Evolutionary conservation across 2,888 invertebrate species (phyloP).

Genomic region (Marronus borbonicus): DNA sequence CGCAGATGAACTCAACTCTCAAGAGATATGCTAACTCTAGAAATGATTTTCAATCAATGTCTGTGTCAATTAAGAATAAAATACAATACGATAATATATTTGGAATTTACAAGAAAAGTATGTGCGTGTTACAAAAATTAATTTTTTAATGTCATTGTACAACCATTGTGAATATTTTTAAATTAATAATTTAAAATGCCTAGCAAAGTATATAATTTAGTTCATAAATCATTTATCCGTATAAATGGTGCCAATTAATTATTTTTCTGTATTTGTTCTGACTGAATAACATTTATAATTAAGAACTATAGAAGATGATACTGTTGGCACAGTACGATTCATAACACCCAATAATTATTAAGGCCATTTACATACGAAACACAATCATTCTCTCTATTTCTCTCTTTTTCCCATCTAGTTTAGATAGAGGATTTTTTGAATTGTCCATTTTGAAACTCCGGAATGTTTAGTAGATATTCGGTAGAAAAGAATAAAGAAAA

Average conservation of each 20-base stretch:
- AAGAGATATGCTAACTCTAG: too few species aligned
- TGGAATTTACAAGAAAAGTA: too few species aligned
- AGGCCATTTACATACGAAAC: not conserved
- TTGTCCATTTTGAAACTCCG: slow-evolving; percentile 23
- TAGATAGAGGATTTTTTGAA: slow-evolving; percentile 34
- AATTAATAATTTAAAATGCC: not conserved
- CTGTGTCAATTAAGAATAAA: too few species aligned
- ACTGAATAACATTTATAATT: slow-evolving; percentile 36
- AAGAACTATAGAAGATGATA: slow-evolving; percentile 5
- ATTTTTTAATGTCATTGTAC: too few species aligned
- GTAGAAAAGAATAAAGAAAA: slow-evolving; percentile 2
- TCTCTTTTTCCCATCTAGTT: slow-evolving; percentile 10
- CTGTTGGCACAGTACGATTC: slow-evolving; percentile 5
- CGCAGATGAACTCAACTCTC: too few species aligned
- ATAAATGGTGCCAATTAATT: slow-evolving; percentile 33
- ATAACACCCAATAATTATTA: not conserved
- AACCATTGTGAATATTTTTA: not conserved
- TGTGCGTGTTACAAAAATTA: too few species aligned
- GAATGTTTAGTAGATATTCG: slow-evolving; percentile 37
- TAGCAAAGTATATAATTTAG: not conserved
- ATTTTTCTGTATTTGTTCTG: slow-evolving; percentile 14
- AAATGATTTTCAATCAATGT: too few species aligned
- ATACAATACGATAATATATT: too few species aligned
- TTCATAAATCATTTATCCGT: slow-evolving; percentile 6
- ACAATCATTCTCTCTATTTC: slow-evolving; percentile 24